These are phyloP conservation scores for Sorex fumeus DNA, from an alignment of 2,113 vertebrate genomes.

Conservation along the genomic window DNA sequence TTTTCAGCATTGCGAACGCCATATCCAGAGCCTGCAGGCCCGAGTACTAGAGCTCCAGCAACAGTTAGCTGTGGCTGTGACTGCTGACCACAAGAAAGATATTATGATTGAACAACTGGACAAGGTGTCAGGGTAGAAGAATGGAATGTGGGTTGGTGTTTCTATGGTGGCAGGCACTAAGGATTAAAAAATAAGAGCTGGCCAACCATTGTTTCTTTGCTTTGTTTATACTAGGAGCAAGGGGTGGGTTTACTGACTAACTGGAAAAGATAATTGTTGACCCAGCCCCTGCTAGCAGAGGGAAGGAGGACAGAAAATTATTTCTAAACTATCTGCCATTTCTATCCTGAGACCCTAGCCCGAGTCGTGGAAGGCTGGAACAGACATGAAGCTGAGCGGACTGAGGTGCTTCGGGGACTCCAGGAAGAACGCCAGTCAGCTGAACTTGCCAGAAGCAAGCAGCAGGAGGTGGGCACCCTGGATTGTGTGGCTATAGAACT, in stretches of 20 bases:
- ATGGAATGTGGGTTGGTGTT: not conserved
- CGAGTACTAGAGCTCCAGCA: slow-evolving; percentile 89
- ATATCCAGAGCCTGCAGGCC: slow-evolving; percentile 88
- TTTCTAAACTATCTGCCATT: slow-evolving; percentile 59
- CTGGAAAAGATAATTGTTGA: slow-evolving; percentile 16
- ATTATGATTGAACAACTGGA: slow-evolving; percentile 92
- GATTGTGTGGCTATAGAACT: not conserved
- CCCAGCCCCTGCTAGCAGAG: not conserved
- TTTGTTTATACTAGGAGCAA: not conserved
- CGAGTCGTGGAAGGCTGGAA: slow-evolving; percentile 91
- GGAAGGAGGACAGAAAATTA: not conserved
- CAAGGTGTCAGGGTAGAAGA: slow-evolving; percentile 88
- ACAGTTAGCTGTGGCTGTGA: slow-evolving; percentile 87
- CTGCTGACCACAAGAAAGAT: slow-evolving; percentile 90
- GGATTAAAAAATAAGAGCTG: not conserved
- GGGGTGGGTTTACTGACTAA: not conserved
- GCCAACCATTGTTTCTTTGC: not conserved
- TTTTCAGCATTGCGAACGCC: slow-evolving; percentile 88
- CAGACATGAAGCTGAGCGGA: slow-evolving; percentile 88
- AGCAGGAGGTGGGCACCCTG: slow-evolving; percentile 85
- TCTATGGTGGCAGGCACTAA: not conserved
- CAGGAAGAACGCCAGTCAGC: slow-evolving; percentile 86
- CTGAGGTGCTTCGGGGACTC: slow-evolving; percentile 83
- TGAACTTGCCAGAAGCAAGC: slow-evolving; percentile 82
- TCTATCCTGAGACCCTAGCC: slow-evolving; percentile 87